A percentile compares a stretch with the other conserved stretches of the same genome.
Conservation (phyloP, 2,888 invertebrate species). For the Parnassius glacialis region DNA sequence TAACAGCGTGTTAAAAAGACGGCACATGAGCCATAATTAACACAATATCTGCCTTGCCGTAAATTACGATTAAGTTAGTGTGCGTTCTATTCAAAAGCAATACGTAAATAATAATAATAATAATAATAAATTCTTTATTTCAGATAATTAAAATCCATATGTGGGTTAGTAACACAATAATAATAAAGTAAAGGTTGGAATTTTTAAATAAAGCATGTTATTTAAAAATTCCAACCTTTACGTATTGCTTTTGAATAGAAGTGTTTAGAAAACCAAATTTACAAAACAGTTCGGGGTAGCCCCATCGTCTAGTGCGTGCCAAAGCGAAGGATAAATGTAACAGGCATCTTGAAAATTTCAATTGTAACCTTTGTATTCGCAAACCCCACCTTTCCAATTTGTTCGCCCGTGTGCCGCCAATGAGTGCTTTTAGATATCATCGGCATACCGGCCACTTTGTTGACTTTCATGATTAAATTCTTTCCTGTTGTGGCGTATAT, state of each 20-base stretch:
- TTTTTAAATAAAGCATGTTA: too few relatives aligned
- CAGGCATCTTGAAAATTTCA: constrained; percentile 76
- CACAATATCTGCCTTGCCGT: too few relatives aligned
- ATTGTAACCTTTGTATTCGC: constrained; percentile 69
- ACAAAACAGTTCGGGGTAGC: constrained; percentile 50
- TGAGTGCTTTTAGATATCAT: constrained; percentile 69
- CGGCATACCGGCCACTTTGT: constrained; percentile 63
- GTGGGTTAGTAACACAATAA: too few relatives aligned
- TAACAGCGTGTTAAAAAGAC: too few relatives aligned
- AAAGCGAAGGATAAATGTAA: constrained; percentile 67
- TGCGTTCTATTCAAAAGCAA: too few relatives aligned
- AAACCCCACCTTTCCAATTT: constrained; percentile 66
- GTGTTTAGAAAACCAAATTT: constrained; percentile 52
- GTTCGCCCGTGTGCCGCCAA: constrained; percentile 62
- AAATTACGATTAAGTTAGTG: too few relatives aligned
- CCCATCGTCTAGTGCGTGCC: constrained; percentile 68
- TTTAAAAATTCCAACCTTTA: constrained; percentile 46
- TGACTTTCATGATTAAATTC: constrained; percentile 75
- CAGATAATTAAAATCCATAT: too few relatives aligned
- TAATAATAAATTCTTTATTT: too few relatives aligned
- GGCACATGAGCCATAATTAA: too few relatives aligned
- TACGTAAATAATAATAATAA: too few relatives aligned
- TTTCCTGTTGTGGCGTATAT: constrained; percentile 56
- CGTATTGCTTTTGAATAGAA: constrained; percentile 56
- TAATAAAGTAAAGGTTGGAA: too few relatives aligned